Percentiles rank a stretch among this genome's conserved stretches.
Conservation (phyloP, 2,888 invertebrate species). For the Hoplodrina blanda region DNA sequence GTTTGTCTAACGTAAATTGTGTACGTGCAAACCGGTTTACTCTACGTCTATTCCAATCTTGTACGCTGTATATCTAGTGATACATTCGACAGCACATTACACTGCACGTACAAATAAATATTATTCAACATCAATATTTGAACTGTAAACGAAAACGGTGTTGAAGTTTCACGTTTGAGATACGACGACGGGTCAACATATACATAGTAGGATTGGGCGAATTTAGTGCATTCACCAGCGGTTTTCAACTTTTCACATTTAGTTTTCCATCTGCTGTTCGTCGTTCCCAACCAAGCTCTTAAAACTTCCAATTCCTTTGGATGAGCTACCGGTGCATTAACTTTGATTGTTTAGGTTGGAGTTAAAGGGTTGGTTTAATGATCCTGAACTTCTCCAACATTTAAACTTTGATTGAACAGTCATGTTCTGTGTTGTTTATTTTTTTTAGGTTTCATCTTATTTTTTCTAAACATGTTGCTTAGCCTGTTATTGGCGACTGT, state of each 20-base stretch:
- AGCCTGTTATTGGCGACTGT: too few species aligned
- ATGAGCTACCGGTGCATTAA: neutral
- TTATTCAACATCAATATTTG: slow-evolving; percentile 34
- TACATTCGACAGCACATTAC: slow-evolving; percentile 26
- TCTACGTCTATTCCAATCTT: slow-evolving; percentile 35
- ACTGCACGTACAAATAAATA: slow-evolving; percentile 27
- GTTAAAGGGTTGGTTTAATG: neutral
- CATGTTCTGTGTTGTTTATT: too few species aligned
- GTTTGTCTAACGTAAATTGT: slow-evolving; percentile 38
- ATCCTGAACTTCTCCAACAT: neutral
- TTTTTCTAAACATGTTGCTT: too few species aligned
- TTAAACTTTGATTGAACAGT: neutral
- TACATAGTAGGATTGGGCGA: neutral
- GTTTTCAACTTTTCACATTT: neutral
- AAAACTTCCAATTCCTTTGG: neutral
- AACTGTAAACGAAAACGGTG: slow-evolving; percentile 5
- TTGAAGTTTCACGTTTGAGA: neutral
- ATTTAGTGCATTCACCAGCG: neutral
- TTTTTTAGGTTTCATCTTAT: too few species aligned
- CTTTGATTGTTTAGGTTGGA: neutral
- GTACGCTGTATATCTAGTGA: slow-evolving; percentile 13
- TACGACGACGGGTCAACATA: neutral
- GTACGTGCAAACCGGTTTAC: slow-evolving; percentile 40
- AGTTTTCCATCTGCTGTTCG: neutral
- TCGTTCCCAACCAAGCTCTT: neutral